Conservation (phyloP, 2,797 vertebrate species). For the Cryptoprocta ferox region DNA sequence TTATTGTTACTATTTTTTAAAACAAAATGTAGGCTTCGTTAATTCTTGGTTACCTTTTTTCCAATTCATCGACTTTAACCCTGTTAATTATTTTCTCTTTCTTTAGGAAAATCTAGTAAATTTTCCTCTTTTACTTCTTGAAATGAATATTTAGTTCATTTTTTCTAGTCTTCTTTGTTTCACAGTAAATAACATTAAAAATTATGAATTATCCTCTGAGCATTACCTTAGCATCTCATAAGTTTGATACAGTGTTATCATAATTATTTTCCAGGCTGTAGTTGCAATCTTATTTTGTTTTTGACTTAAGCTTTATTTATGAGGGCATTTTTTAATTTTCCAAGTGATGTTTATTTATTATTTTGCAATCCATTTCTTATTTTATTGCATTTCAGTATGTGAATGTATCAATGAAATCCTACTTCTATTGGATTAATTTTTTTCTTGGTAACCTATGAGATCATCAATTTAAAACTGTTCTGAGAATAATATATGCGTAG, state of each 20-base stretch:
- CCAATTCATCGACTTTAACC: not conserved
- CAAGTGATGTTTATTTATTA: conserved; percentile 66
- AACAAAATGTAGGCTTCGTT: not conserved
- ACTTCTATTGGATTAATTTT: not conserved
- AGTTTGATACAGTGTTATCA: not conserved
- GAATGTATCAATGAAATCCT: conserved; percentile 29
- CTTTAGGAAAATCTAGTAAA: not conserved
- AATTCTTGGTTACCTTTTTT: not conserved
- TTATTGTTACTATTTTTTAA: conserved; percentile 7
- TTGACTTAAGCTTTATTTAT: conserved; percentile 68
- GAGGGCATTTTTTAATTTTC: conserved; percentile 61
- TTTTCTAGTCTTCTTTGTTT: conserved; percentile 40
- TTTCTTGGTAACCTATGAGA: conserved; percentile 38
- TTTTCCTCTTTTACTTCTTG: not conserved
- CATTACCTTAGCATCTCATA: not conserved
- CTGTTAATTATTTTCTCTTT: conserved; percentile 1
- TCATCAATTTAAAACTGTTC: conserved; percentile 46
- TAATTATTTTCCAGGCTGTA: conserved; percentile 54
- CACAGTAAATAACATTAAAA: conserved; percentile 27
- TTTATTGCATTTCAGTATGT: conserved; percentile 18
- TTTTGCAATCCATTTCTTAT: conserved; percentile 45
- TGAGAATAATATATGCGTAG: conserved; percentile 44
- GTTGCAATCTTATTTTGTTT: conserved; percentile 52
- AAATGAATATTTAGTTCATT: conserved; percentile 13
- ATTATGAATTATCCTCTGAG: not conserved